Evolutionary conservation across 2,797 vertebrate species (phyloP), one percentile per base, ranked within the genome.

Genomic region (Carapus acus): DNA sequence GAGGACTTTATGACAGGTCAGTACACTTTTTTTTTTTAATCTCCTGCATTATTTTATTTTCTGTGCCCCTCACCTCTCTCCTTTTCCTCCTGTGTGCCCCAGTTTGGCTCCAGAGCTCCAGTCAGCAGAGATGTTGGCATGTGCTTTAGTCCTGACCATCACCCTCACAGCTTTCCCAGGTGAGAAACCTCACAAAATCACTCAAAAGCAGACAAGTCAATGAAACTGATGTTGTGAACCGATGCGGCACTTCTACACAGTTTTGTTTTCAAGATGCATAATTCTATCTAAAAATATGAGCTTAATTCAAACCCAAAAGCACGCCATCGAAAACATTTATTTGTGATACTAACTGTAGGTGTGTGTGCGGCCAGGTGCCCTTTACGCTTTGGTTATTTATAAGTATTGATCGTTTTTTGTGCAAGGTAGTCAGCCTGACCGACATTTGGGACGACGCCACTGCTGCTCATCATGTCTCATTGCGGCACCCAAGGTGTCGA

Each of bases 121-220:
- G 76, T 77, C 76, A 81, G 80, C 79, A 66, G 83, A 85, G 71
- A 90, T 90, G 89, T 87, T 83, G 85, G 76, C 74, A 76, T 73
- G 77, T 75, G 79, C 41, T 16, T 71, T 85, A 50, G 58, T 82
- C 70, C 67, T 88, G 73, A 72, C 63, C 57, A 66, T 62, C 65
- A 71, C 86, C 79, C 81, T 81, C 9, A 64, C 82, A 62, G 36
- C 60, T 79, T 77, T 85, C 67, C 81, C 86, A 85, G 87, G 88
- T 90, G 81, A 67, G 66, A 58, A 12, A 39, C 12, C 16, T 7
- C 24, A 33, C 24, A 20, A 43, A 12, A 36, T 7, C 5, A 16
- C 1, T 13, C 6, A 33, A 13, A 33, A 13, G n/a, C n/a, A n/a
- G n/a, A n/a, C n/a, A n/a, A n/a, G n/a, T n/a, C n/a, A n/a, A n/a